Base-by-base conservation (phyloP, 2,888 invertebrate genomes). In the Helleia helle region DNA sequence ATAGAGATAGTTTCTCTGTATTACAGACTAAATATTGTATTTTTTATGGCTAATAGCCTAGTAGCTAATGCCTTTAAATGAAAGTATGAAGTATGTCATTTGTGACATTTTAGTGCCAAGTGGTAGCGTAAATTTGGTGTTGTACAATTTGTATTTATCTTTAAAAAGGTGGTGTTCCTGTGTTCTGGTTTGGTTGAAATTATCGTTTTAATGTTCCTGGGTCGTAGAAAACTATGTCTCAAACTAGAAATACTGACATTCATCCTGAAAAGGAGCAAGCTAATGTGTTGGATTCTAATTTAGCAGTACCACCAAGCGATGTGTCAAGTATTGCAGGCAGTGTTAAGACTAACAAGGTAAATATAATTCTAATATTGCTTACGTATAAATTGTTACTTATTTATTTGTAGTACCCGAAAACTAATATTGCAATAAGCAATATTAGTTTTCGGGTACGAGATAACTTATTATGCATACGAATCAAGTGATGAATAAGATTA, bases 171-270 rank as follows among this genome's bases (percentile, higher is more conserved):
- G 34, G 12, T 34, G 22, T 12, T 34, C 8, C 34, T 22, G 18
- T 34, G 34, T 12, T 18, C 29, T n/a, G 14, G 25, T 25, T 31
- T 40, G 15, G 7, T 22, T 22, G 37, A 36, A 41, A 15, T 48
- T 37, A 44, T 50, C 48, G 51, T 50, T 52, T 70, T 76, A 64
- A 80, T 80, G 84, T 80, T 66, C 63, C 62, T 63, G 58, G 65
- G 60, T 59, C 55, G 57, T 55, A 56, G 48, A 58, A 64, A 64
- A 62, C 56, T 55, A 84, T 84, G 83, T 80, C 83, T 62, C 74
- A 77, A 63, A 68, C 65, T 58, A 71, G 73, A 73, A 72, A 76
- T 62, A 69, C 69, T 62, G 63, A 66, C 60, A 67, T 52, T 64
- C 65, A 65, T 53, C 62, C 62, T 52, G 68, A 71, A 60, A 65